Base-by-base conservation (phyloP, 2,888 invertebrate species). In the Chrysolina americana region DNA sequence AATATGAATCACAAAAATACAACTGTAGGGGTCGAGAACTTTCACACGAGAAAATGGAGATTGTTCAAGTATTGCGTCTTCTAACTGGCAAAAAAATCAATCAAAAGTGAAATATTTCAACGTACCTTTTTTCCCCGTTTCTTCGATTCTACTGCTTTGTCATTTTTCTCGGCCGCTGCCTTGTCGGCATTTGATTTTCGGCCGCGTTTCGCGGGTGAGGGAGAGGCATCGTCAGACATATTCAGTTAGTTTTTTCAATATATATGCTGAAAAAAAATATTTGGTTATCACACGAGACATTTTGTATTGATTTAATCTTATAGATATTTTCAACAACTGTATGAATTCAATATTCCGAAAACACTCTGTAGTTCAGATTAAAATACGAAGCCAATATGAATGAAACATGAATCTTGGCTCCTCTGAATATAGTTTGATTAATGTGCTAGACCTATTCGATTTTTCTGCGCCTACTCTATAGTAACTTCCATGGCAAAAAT, bases 191-290 rank as follows among this genome's bases (percentile, higher is more conserved):
- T 78, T 70, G 84, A 28, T 79, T 87, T 88, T 66, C 91, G 89
- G 13, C 90, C 90, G 48, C 90, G 74, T 63, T 81, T 86, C 80
- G 90, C 89, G n/a, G 89, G 87, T 9, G 80, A 36, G 10, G 78
- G 36, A 41, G 84, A 79, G 71, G 86, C 85, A 74, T 88, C 88
- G 81, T 88, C 88, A 63, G 87, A 88, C 88, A 88, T 88, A 72
- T 71, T 85, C 41, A 56, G 70, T 71, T 79, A 44, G 63, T 23
- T 66, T 70, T 66, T 66, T 50, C 28, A 36, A 41, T 68, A 15
- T 50, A 47, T 68, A 72, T 53, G 23, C 28, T 69, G 41, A 21
- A 41, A 62, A 28, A 8, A 36, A 36, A 36, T 8, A 8, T 36
- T 36, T 36, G 6, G 36, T 36, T 36, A 36, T 8, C 8, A 36